These are phyloP conservation scores for Sinocyclocheilus anophthalmus DNA, from an alignment of 2,113 vertebrate species.

Conservation along the genomic window DNA sequence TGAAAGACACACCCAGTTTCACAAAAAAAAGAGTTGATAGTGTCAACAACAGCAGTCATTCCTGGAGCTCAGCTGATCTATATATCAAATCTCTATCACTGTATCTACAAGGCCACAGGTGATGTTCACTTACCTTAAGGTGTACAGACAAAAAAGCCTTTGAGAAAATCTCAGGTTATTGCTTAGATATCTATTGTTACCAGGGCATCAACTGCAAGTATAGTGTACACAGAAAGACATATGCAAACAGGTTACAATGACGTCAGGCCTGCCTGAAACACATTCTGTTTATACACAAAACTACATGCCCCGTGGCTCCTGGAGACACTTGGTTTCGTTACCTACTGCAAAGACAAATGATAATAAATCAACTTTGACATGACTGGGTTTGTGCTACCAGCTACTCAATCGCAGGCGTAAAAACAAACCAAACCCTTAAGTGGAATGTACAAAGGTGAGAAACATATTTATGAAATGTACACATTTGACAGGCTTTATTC, in stretches of 20 bases:
- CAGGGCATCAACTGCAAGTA: neutral
- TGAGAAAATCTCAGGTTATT: neutral
- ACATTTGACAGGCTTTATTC: neutral
- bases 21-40: neutral
- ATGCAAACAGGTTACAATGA: slow-evolving; percentile 13
- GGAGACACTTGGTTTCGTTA: neutral
- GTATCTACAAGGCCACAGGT: neutral
- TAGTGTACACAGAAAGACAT: neutral
- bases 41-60: neutral
- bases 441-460: neutral
- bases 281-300: neutral
- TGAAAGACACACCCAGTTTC: slow-evolving; percentile 39
- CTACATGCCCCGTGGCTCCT: neutral
- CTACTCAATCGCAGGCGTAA: neutral
- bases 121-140: neutral
- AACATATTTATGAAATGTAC: neutral
- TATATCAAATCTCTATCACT: neutral
- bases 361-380: neutral
- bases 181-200: neutral
- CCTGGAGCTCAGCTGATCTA: neutral
- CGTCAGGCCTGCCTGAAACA: slow-evolving; percentile 6
- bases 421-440: neutral
- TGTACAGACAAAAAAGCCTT: neutral
- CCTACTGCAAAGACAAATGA: neutral
- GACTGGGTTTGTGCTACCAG: neutral